Conservation (phyloP, 2,797 vertebrate genomes). For the Leptodactylus fallax region DNA sequence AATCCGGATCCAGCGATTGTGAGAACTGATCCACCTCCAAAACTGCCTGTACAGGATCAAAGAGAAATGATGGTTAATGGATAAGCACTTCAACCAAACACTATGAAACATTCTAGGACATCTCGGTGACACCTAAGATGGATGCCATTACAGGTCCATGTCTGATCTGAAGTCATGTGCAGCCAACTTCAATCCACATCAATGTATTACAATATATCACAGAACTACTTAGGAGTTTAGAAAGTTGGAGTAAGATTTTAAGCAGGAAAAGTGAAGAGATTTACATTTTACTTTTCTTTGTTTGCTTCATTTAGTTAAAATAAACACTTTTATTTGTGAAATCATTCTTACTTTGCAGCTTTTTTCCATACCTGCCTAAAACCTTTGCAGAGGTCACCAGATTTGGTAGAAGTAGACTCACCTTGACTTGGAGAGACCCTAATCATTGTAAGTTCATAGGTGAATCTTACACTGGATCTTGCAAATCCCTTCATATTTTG, state of each 20-base stretch:
- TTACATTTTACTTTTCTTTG: too few species aligned
- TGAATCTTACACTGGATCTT: constrained; percentile 72
- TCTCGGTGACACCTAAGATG: background rate
- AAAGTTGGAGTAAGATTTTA: too few species aligned
- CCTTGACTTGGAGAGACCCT: constrained; percentile 79
- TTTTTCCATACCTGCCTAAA: too few species aligned
- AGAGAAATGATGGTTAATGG: background rate
- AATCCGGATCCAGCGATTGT: constrained; percentile 81
- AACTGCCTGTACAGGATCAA: constrained; percentile 77
- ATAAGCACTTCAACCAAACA: background rate
- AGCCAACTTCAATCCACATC: background rate
- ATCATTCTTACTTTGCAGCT: too few species aligned
- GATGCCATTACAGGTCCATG: background rate
- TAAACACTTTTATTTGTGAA: too few species aligned
- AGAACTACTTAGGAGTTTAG: too few species aligned
- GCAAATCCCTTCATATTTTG: constrained; percentile 80
- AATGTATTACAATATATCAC: background rate
- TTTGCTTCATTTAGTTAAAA: too few species aligned
- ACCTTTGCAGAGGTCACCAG: background rate
- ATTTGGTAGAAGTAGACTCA: constrained; percentile 59
- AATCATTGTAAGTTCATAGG: constrained; percentile 77
- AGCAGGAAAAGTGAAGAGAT: too few species aligned
- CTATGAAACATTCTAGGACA: background rate
- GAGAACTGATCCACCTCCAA: constrained; percentile 79
- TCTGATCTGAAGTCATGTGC: too few species aligned